A percentile compares a stretch with the other conserved stretches of the same genome.
phyloP scores from a whole-genome alignment of 2,797 vertebrate genomes.

The Scarus forsteni region DNA sequence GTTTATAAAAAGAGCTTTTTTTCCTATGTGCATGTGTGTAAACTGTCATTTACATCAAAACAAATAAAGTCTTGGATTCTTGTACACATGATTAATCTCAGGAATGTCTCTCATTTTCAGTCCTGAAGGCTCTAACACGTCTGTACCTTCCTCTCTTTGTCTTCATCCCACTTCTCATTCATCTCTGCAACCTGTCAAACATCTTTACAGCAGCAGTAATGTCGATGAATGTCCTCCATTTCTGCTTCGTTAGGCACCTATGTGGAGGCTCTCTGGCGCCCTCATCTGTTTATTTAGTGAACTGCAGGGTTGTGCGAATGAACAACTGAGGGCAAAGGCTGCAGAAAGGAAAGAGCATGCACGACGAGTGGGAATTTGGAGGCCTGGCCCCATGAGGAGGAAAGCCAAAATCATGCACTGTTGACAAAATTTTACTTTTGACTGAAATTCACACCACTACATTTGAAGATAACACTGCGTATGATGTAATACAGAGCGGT shows the following conservation, averaged over 20 bases:
- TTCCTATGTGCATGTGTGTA: neutral
- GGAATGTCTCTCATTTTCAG: neutral
- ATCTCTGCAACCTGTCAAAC: conserved; percentile 20
- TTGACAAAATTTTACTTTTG: no score
- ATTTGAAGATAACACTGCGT: no score
- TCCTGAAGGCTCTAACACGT: neutral
- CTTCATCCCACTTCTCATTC: conserved; percentile 6
- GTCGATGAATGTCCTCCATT: conserved; percentile 34
- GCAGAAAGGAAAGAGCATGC: no score
- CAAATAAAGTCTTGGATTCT: neutral
- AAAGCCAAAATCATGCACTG: no score
- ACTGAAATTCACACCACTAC: no score
- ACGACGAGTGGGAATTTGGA: no score
- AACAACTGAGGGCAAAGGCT: neutral
- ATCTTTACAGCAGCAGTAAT: conserved; percentile 23
- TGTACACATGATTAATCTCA: neutral
- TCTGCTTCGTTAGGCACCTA: neutral
- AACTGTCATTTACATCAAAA: neutral
- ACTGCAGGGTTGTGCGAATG: conserved; percentile 25
- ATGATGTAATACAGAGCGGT: no score
- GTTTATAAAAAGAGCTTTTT: neutral
- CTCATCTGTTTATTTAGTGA: conserved; percentile 25
- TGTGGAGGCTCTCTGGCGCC: conserved; percentile 61
- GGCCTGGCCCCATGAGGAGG: no score
- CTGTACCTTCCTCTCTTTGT: conserved; percentile 7